Conservation (phyloP, 2,797 vertebrate genomes). For the Malurus leucopterus region DNA sequence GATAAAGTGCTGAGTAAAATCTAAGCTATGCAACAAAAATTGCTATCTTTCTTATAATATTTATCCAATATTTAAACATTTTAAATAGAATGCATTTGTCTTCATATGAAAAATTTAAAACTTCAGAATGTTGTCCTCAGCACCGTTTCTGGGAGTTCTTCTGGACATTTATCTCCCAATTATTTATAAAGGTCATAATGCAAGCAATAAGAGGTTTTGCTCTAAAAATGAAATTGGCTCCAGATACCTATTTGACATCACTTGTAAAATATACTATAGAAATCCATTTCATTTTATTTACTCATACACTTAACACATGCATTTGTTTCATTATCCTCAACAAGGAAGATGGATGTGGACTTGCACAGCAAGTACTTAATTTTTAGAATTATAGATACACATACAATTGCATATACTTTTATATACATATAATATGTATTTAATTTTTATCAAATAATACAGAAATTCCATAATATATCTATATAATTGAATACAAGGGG, state of each 20-base stretch:
- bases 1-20: background rate
- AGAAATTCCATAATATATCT: background rate
- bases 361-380: background rate
- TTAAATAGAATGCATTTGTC: background rate
- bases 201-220: background rate
- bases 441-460: background rate
- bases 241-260: background rate
- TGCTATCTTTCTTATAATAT: fast-evolving
- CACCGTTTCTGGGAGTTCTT: background rate
- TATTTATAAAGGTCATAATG: background rate
- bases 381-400: background rate
- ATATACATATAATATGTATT: fast-evolving
- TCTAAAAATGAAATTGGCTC: background rate
- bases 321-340: background rate
- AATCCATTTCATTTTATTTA: background rate
- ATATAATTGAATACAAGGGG: background rate
- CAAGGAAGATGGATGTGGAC: background rate
- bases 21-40: background rate
- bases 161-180: background rate
- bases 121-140: background rate
- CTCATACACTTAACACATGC: background rate
- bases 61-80: background rate
- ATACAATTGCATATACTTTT: background rate
- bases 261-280: background rate
- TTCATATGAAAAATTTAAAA: background rate